A percentile compares a stretch with the other conserved stretches of the same genome.
phyloP scores from a whole-genome alignment of 2,797 vertebrate species.

The Martes flavigula region DNA sequence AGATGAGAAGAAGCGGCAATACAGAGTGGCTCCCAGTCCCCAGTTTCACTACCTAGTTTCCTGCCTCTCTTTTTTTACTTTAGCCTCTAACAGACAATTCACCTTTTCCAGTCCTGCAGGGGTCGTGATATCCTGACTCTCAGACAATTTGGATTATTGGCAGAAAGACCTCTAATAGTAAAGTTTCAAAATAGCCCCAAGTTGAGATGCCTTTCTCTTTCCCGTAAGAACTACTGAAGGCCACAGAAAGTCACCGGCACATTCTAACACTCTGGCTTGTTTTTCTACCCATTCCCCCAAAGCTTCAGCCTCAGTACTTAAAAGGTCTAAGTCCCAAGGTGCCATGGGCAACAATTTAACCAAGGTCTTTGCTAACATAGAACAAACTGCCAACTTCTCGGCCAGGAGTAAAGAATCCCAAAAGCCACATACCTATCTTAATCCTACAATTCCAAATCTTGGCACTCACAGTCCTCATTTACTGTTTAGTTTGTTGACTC shows the following conservation, averaged over 20 bases:
- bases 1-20: neutral
- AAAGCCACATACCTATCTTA: neutral
- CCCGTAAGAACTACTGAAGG: neutral
- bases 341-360: neutral
- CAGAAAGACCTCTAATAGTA: neutral
- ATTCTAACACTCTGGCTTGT: neutral
- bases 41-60: neutral
- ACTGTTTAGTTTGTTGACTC: neutral
- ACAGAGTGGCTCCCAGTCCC: neutral
- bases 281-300: neutral
- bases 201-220: neutral
- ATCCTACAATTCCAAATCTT: neutral
- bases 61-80: neutral
- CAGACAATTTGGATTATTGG: neutral
- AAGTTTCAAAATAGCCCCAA: neutral
- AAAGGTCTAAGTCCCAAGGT: neutral
- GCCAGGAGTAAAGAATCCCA: neutral
- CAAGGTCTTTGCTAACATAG: neutral
- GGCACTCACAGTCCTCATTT: neutral
- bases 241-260: neutral
- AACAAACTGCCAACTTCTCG: neutral
- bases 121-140: neutral
- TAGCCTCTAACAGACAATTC: neutral
- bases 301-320: neutral
- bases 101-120: neutral